A percentile compares a stretch with the other conserved stretches of the same genome.
These are phyloP conservation scores for Chelonoidis abingdonii DNA, from an alignment of 2,113 vertebrate genomes.

Conservation along the genomic window DNA sequence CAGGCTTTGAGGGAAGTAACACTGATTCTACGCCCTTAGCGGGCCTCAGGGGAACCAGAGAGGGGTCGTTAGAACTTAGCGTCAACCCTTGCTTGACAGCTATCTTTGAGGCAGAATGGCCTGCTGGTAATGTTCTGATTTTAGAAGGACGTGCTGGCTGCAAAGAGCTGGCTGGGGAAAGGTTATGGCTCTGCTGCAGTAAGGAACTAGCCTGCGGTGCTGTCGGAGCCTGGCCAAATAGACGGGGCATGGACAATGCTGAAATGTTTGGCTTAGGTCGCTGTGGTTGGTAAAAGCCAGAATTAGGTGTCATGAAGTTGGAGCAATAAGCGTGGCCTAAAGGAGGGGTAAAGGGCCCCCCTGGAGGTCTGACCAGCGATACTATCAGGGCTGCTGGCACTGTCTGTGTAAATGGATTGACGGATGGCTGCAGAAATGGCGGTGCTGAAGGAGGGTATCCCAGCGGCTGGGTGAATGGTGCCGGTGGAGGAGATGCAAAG, in stretches of 20 bases:
- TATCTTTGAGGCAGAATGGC: slow-evolving; percentile 73
- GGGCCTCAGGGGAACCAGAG: slow-evolving; percentile 75
- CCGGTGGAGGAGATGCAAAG: slow-evolving; percentile 53
- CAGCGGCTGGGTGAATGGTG: slow-evolving; percentile 73
- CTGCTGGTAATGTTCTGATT: slow-evolving; percentile 73
- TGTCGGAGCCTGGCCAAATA: slow-evolving; percentile 84
- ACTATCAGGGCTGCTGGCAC: slow-evolving; percentile 71
- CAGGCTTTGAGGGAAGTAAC: slow-evolving; percentile 63
- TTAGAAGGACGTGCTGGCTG: slow-evolving; percentile 61
- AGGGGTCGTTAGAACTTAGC: slow-evolving; percentile 64
- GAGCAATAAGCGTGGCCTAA: slow-evolving; percentile 84
- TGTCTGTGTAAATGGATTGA: slow-evolving; percentile 88
- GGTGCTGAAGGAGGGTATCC: slow-evolving; percentile 75
- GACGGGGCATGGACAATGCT: slow-evolving; percentile 81
- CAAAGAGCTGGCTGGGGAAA: slow-evolving; percentile 39
- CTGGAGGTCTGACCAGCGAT: slow-evolving; percentile 71
- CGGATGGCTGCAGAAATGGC: slow-evolving; percentile 77
- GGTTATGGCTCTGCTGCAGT: slow-evolving; percentile 67
- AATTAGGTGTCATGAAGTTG: slow-evolving; percentile 74
- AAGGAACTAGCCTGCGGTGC: slow-evolving; percentile 71
- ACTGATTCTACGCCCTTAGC: slow-evolving; percentile 72
- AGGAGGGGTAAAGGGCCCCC: slow-evolving; percentile 80
- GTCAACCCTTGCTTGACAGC: slow-evolving; percentile 77
- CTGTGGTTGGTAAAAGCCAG: slow-evolving; percentile 78
- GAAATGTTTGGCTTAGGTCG: slow-evolving; percentile 79